phyloP scores from a whole-genome alignment of 2,888 invertebrate species.

The Nebria salina region DNA sequence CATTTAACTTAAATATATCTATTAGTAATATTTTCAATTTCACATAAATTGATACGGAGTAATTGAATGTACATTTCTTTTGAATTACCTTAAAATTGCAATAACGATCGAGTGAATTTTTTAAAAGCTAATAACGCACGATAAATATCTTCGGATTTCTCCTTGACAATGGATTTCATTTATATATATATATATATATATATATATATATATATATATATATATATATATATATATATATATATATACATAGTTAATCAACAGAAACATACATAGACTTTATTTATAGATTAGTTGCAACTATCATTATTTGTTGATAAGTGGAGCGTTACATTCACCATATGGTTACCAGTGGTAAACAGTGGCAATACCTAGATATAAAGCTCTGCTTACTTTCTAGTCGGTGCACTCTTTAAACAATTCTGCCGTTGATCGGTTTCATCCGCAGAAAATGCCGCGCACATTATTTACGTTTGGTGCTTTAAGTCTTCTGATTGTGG shows the following conservation, averaged over 20 bases:
- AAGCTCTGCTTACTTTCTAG: background rate
- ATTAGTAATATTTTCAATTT: background rate
- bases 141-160: background rate
- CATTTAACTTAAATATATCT: background rate
- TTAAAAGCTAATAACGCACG: background rate
- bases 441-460: background rate
- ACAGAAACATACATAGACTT: background rate
- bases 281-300: background rate
- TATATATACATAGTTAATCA: background rate
- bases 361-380: background rate
- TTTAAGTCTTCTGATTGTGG: background rate
- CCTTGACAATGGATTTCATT: background rate
- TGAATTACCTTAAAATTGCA: background rate
- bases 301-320: background rate
- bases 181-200: background rate
- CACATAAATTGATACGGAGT: background rate
- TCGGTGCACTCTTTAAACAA: background rate
- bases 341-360: background rate
- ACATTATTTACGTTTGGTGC: background rate
- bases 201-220: background rate
- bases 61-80: background rate
- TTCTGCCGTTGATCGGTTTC: background rate
- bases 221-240: background rate
- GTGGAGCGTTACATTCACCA: slow-evolving; percentile 16
- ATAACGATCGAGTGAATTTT: background rate